Evolutionary conservation across 2,113 vertebrate species (phyloP), one percentile per base, ranked within the genome.

Genomic region (Calonectris borealis): DNA sequence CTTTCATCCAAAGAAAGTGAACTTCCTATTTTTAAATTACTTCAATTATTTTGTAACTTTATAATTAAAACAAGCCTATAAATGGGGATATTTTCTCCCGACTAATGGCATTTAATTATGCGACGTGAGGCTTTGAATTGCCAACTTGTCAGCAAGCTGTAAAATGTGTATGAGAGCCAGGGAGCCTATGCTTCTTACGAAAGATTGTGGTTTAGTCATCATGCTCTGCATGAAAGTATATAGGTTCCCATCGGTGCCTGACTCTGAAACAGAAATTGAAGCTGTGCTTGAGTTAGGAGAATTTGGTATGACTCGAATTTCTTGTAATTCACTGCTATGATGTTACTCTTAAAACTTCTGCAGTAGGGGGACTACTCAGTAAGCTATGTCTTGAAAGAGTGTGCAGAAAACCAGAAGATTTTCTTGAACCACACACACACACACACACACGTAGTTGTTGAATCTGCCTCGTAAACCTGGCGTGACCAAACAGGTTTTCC

Each of bases 231-330:
- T 88, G 42, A 32, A 70, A 70, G 38, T 77, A n/a, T 60, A 55
- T 62, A 51, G 32, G 42, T 94, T 95, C 29, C 16, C 13, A 71
- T 81, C 6, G 6, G 16, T 94, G 71, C 31, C 34, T 83, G 57
- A 40, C 48, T 82, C 65, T 80, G 79, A 92, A 96, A 92, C n/a
- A 83, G 88, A 95, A 96, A 95, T 61, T 71, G 91, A 93, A 96
- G 81, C 71, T 73, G 4, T 75, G 13, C 24, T 55, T 88, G 46
- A 83, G 24, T 90, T 94, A 92, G 62, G 71, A 92, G 55, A 93
- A 88, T 26, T 80, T 32, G 16, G 11, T 91, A 75, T 94, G 72
- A 91, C 48, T 96, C 20, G 5, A 26, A 78, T 83, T 95, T 96
- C 90, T 97, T 80, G 92, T 96, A 94, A 93, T 58, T 54, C 38